Conservation (phyloP, 2,888 invertebrate species). For the Nysson spinosus region DNA sequence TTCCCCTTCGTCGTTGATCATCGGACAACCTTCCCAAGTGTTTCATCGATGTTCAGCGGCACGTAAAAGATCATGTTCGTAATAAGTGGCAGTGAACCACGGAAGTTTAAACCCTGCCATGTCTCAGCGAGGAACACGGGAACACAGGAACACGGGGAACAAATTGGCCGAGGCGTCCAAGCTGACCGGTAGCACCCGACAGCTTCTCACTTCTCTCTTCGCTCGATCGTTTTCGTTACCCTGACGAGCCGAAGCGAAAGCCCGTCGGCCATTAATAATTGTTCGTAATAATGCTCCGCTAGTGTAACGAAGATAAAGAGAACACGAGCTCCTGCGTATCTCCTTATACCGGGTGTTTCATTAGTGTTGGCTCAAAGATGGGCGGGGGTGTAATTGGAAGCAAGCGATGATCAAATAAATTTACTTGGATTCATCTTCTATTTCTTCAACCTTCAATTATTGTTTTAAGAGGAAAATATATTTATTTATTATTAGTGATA, state of each 20-base stretch:
- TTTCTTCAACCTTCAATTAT: no score
- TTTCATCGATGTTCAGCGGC: slow-evolving; percentile 11
- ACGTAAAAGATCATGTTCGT: neutral
- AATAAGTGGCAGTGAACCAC: slow-evolving; percentile 25
- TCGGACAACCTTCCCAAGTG: slow-evolving; percentile 1
- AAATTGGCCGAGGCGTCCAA: slow-evolving; percentile 60
- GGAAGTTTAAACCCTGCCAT: slow-evolving; percentile 11
- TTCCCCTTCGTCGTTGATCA: neutral
- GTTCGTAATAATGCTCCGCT: slow-evolving; percentile 67
- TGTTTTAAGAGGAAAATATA: no score
- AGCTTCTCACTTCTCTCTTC: slow-evolving; percentile 60
- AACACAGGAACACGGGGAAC: slow-evolving; percentile 40
- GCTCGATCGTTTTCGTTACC: slow-evolving; percentile 54
- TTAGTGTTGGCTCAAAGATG: no score
- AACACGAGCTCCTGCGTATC: no score
- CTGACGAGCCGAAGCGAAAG: slow-evolving; percentile 61
- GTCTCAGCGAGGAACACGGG: neutral
- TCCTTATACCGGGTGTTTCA: no score
- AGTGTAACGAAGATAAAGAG: slow-evolving; percentile 20
- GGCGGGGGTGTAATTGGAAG: no score
- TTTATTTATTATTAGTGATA: no score
- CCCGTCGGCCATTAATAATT: slow-evolving; percentile 73
- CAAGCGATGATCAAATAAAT: no score
- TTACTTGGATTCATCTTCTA: no score
- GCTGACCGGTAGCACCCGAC: slow-evolving; percentile 61